A percentile compares a stretch with the other conserved stretches of the same genome.
Evolutionary conservation across 2,113 vertebrate species (phyloP).

Genomic region (Malurus alboscapulatus): DNA sequence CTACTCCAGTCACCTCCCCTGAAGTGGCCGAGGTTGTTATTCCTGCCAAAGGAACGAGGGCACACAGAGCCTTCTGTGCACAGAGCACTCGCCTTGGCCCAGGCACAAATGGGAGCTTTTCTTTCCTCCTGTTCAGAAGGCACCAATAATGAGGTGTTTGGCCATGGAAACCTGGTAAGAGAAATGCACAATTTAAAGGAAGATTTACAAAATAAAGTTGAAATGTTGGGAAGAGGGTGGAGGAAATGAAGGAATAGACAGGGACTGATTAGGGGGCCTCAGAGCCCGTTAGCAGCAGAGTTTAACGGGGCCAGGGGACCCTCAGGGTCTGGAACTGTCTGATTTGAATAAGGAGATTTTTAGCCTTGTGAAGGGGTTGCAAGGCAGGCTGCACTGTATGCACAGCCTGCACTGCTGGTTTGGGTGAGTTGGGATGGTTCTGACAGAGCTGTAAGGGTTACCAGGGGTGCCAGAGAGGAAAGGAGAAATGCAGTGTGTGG

Average conservation of each 20-base stretch:
- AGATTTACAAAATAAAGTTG: neutral
- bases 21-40: neutral
- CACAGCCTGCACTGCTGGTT: neutral
- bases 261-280: neutral
- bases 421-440: neutral
- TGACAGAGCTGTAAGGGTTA: neutral
- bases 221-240: neutral
- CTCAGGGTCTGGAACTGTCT: neutral
- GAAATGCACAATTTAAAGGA: neutral
- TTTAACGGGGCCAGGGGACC: neutral
- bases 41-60: constrained; percentile 30
- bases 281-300: neutral
- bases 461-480: neutral
- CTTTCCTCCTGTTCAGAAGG: neutral
- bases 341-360: neutral
- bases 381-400: neutral
- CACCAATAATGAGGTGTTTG: neutral
- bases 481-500: neutral
- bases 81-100: neutral
- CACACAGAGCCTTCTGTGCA: constrained; percentile 40
- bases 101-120: constrained; percentile 1
- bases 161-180: neutral
- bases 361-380: neutral
- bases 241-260: neutral
- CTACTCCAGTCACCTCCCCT: neutral